Percentiles rank a stretch among this genome's conserved stretches.
Conservation (phyloP, 2,113 vertebrate species). For the Erpornis zantholeuca region DNA sequence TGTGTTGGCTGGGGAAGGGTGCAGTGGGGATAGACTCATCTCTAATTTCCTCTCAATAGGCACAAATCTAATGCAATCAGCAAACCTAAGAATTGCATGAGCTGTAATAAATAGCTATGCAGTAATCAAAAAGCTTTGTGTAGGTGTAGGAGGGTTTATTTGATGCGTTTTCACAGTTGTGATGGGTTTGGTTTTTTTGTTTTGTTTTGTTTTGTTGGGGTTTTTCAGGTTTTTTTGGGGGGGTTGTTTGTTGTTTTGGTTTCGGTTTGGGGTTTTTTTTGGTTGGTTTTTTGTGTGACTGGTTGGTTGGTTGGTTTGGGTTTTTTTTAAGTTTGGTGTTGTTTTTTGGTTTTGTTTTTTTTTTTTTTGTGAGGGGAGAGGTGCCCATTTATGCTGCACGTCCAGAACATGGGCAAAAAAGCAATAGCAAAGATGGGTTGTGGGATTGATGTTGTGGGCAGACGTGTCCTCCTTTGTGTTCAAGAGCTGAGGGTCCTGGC, state of each 20-base stretch:
- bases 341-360: background rate
- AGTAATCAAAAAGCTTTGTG: background rate
- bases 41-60: background rate
- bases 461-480: background rate
- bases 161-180: background rate
- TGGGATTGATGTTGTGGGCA: background rate
- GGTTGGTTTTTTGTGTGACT: too few species aligned
- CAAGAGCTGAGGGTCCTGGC: background rate
- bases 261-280: background rate
- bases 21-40: background rate
- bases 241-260: too few species aligned
- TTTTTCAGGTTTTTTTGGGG: too few species aligned
- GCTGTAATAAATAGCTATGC: background rate
- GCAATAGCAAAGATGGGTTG: background rate
- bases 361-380: background rate
- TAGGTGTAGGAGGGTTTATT: background rate
- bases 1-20: background rate
- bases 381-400: background rate
- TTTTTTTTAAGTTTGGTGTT: too few species aligned
- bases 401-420: background rate
- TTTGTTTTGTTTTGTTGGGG: background rate
- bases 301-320: too few species aligned
- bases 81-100: background rate
- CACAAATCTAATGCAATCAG: background rate
- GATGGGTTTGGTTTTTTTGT: background rate